Base-by-base conservation (phyloP, 1,140 invertebrate species). In the Lordiphosa mommai region DNA sequence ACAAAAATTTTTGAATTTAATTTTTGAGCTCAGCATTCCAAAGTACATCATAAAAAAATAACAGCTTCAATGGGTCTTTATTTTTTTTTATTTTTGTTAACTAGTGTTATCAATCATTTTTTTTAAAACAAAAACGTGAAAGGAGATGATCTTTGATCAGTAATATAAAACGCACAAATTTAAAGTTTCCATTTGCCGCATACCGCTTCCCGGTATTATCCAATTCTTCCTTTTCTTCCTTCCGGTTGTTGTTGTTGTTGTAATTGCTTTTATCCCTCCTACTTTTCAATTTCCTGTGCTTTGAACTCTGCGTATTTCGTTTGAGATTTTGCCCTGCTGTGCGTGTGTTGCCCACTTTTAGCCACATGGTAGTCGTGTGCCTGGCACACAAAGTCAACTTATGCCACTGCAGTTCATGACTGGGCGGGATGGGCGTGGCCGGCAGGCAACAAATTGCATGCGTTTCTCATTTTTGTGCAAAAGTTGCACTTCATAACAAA, bases 221-320 rank as follows among this genome's bases (percentile, higher is more conserved):
- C n/a, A n/a, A n/a, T n/a, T n/a, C n/a, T n/a, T n/a, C n/a, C n/a
- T n/a, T n/a, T n/a, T n/a, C 10, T 9, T 17, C 14, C 29, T 57
- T 48, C 13, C 10, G 20, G 14, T 37, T 8, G 13, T 32, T 46
- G 16, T 52, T 40, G 17, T 44, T 59, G 29, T 33, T 48, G 38
- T n/a, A 49, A 47, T 38, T 69, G 48, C 36, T 58, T 10, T 10
- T 38, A n/a, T 38, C 30, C 44, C 6, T 41, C 44, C 36, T 49
- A 32, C 50, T 49, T 67, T 76, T 63, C 61, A 82, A 80, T 84
- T 84, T 76, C 76, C 71, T 82, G 76, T 55, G 47, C 55, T 80
- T 80, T 80, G 76, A 82, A 69, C 46, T 63, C 40, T 59, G 38
- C 30, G 23, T 7, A 27, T 74, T 71, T 80, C 52, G 30, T 71